Evolutionary conservation across 2,113 vertebrate species (phyloP).

Genomic region (Picathartes gymnocephalus): DNA sequence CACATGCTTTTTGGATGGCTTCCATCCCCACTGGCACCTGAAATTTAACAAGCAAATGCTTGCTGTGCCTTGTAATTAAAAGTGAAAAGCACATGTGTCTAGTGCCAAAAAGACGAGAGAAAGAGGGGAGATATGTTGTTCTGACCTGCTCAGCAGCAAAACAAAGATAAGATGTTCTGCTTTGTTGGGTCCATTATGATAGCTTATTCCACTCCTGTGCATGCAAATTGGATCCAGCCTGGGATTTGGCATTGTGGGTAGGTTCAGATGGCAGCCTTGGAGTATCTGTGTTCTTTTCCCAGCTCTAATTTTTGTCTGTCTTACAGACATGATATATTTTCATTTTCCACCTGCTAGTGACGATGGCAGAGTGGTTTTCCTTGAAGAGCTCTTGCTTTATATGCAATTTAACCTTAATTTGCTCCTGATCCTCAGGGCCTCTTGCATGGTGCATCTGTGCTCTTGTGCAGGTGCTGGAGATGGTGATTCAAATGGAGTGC

Average conservation of each 20-base stretch:
- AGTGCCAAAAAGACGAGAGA: constrained; percentile 32
- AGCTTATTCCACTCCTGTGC: background rate
- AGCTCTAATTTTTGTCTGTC: background rate
- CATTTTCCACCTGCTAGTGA: background rate
- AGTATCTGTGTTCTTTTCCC: background rate
- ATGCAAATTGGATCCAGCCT: background rate
- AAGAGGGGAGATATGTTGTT: constrained; percentile 26
- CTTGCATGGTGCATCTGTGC: background rate
- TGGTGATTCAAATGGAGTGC: background rate
- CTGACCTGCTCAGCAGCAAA: constrained; percentile 25
- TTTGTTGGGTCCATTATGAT: background rate
- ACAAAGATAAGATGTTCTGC: constrained; percentile 6
- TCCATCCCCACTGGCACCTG: constrained; percentile 57
- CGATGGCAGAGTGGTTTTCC: constrained; percentile 7
- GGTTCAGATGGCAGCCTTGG: background rate
- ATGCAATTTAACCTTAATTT: constrained; percentile 23
- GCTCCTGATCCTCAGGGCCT: background rate
- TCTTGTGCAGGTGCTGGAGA: background rate
- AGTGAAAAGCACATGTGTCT: constrained; percentile 63
- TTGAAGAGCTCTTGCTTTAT: background rate
- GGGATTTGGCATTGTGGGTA: background rate
- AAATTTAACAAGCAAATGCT: constrained; percentile 62
- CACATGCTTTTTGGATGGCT: constrained; percentile 49
- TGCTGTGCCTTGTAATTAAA: constrained; percentile 66
- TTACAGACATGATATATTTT: background rate